Evolutionary conservation across 2,113 vertebrate species (phyloP), one percentile per base, ranked within the genome.

Genomic region (Elephantulus edwardii): DNA sequence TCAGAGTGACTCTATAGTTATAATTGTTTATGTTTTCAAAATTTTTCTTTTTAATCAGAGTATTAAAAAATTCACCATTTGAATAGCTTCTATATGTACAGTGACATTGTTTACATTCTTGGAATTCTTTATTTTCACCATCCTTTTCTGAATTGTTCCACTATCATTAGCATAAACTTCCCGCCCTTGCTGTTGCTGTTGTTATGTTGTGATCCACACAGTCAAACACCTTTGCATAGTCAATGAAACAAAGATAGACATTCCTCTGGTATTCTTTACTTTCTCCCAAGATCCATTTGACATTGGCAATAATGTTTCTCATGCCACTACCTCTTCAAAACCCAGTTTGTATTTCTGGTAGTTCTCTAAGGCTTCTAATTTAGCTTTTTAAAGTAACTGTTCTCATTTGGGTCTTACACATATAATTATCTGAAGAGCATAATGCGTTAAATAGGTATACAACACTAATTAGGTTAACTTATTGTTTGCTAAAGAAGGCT

Each of bases 11-110:
- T n/a, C n/a, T n/a, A n/a, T n/a, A n/a, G 26, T 89, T 94, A 48
- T 48, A 75, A 60, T 83, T 93, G 20, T 56, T 91, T 86, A 68
- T 12, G 76, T 85, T 60, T 60, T 60, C 9, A n/a, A 28, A 60
- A 60, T 30, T 60, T 60, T 28, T 60, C 30, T 60, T 28, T 60
- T 16, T 58, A 22, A 22, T 20, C 20, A 58, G 16, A 64, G n/a
- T 64, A n/a, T n/a, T 14, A 33, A n/a, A n/a, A 64, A 11, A 11
- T 60, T 20, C 58, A 62, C 30, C 30, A 62, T 62, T 62, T 62
- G 4, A 64, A n/a, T 33, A 64, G n/a, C n/a, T 64, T 64, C 62
- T 64, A 16, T 33, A n/a, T 64, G 11, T 64, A n/a, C 62, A 58
- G 26, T 58, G 60, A 64, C 33, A n/a, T 64, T n/a, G 64, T 19